Evolutionary conservation across 2,888 invertebrate genomes (phyloP).

Genomic region (Drosophila austrosaltans): DNA sequence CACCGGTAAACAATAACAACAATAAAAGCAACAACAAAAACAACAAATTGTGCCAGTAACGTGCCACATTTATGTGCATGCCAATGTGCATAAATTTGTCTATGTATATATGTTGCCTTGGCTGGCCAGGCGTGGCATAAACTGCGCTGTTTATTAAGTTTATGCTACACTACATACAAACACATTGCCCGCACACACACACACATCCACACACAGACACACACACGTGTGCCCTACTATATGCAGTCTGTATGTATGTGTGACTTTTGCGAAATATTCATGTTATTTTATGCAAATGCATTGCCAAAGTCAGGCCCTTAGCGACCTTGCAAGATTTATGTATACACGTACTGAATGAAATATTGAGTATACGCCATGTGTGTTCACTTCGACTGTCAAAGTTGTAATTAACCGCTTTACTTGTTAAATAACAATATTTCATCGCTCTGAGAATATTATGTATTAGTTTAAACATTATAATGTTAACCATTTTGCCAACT

Average conservation of each 20-base stretch:
- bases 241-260: slow-evolving; percentile 3
- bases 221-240: background rate
- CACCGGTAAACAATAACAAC: slow-evolving; percentile 51
- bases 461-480: slow-evolving; percentile 34
- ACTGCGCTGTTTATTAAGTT: slow-evolving; percentile 71
- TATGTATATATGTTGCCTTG: slow-evolving; percentile 27
- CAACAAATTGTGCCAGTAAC: slow-evolving; percentile 42
- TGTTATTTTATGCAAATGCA: slow-evolving; percentile 68
- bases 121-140: slow-evolving; percentile 40
- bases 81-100: slow-evolving; percentile 66
- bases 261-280: slow-evolving; percentile 34
- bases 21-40: slow-evolving; percentile 37
- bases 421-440: slow-evolving; percentile 48
- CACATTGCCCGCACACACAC: slow-evolving; percentile 12
- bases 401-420: slow-evolving; percentile 69
- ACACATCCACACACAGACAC: slow-evolving; percentile 13
- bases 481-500: slow-evolving; percentile 30
- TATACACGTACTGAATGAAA: slow-evolving; percentile 21
- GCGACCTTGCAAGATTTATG: slow-evolving; percentile 46
- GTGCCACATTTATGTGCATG: slow-evolving; percentile 63
- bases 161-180: slow-evolving; percentile 56
- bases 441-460: slow-evolving; percentile 21
- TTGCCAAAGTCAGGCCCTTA: slow-evolving; percentile 51
- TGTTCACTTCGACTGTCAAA: slow-evolving; percentile 4
- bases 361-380: slow-evolving; percentile 53